Evolutionary conservation across 2,888 invertebrate species (phyloP), one percentile per base, ranked within the genome.

Genomic region (Spilarctia lutea): DNA sequence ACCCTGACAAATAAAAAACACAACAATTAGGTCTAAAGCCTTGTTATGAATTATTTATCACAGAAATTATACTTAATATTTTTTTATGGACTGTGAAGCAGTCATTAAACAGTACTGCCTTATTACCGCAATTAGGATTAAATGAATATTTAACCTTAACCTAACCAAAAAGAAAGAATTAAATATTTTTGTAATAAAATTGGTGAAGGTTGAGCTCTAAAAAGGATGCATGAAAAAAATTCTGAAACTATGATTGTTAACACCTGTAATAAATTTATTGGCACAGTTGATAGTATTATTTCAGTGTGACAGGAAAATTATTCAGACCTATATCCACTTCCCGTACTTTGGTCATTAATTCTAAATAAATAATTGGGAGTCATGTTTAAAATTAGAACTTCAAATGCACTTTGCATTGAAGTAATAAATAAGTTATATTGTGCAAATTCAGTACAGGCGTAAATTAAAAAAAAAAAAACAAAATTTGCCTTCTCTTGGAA

Each of bases 1-100:
- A 81, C 74, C 80, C 91, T 92, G 87, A 4, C 74, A 56, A 83
- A 73, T 78, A 83, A 74, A 20, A 60, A n/a, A 13, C 7, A 45
- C 7, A 30, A n/a, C 8, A 8, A 60, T n/a, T 27, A 63, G 27
- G 27, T 16, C 63, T 74, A 18, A 24, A 74, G 63, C 48, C 27
- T 33, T 18, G 45, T 39, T 35, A 39, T n/a, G 10, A n/a, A 68
- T 52, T 56, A 68, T 35, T 35, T 33, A 65, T 65, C 33, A 65
- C 18, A 65, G 8, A 65, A 27, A 60, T 27, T 60, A 27, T 27
- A 60, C 27, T 20, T 24, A 56, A n/a, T 60, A 60, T 27, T 16
- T 13, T n/a, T 60, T 60, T 60, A 56, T n/a, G 60, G 60, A 27
- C 27, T 27, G 60, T 27, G 27, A 60, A 60, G 27, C 60, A 3